phyloP scores from a whole-genome alignment of 2,113 vertebrate genomes.

The Peromyscus polionotus region DNA sequence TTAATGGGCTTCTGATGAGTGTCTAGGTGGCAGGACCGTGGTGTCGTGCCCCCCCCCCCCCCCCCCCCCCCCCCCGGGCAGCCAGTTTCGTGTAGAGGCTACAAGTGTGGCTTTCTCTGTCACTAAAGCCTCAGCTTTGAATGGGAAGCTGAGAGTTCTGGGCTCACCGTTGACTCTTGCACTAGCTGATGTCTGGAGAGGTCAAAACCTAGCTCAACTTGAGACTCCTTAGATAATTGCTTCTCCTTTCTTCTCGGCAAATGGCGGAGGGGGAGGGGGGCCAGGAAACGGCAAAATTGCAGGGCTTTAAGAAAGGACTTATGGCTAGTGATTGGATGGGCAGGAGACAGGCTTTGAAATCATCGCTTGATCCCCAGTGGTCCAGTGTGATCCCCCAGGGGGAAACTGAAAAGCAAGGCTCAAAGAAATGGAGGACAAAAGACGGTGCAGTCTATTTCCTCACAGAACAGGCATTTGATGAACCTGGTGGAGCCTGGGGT shows the following conservation, averaged over 20 bases:
- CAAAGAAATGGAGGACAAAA: constrained; percentile 59
- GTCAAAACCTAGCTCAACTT: constrained; percentile 57
- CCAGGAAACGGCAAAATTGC: constrained; percentile 34
- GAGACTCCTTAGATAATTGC: constrained; percentile 33
- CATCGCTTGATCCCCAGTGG: constrained; percentile 39
- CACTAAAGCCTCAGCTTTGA: not conserved
- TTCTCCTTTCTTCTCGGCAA: constrained; percentile 62
- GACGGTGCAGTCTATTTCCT: not conserved
- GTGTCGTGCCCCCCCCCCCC: too few species aligned
- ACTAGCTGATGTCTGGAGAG: not conserved
- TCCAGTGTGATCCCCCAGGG: not conserved
- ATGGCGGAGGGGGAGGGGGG: not conserved
- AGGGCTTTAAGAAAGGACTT: constrained; percentile 55
- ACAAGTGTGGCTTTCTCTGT: not conserved
- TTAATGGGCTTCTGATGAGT: constrained; percentile 21
- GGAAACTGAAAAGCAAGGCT: constrained; percentile 46
- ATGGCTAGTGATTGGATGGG: constrained; percentile 39
- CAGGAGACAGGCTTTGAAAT: constrained; percentile 40
- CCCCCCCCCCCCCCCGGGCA: accelerated
- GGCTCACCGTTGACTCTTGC: not conserved
- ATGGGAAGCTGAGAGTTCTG: not conserved
- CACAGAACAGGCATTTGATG: constrained; percentile 43
- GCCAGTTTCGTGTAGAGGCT: not conserved
- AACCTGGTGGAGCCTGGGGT: constrained; percentile 26
- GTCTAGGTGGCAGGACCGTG: not conserved